Conservation (phyloP, 2,797 vertebrate genomes). For the Phrynocephalus vlangalii region DNA sequence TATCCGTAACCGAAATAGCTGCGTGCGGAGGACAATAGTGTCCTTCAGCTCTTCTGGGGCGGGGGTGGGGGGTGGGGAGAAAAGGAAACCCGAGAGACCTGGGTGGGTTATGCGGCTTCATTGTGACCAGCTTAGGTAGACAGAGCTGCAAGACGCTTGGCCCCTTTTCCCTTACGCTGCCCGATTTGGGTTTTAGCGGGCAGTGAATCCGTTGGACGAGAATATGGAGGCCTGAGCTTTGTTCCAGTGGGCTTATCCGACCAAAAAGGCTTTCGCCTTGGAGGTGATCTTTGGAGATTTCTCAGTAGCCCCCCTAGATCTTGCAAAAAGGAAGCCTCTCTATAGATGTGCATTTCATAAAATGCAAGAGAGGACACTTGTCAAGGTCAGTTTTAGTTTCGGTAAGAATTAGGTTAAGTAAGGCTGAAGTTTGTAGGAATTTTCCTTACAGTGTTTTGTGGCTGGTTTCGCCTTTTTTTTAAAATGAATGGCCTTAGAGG, state of each 20-base stretch:
- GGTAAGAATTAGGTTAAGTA: constrained; percentile 35
- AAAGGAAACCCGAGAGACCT: background rate
- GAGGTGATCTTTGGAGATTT: background rate
- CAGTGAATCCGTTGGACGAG: background rate
- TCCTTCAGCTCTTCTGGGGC: background rate
- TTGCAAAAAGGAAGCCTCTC: background rate
- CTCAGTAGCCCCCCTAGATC: no score
- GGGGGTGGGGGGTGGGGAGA: background rate
- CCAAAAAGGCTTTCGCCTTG: background rate
- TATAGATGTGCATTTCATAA: no score
- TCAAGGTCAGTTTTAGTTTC: constrained; percentile 41
- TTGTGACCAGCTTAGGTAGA: constrained; percentile 45
- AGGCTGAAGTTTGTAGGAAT: background rate
- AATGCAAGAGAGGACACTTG: background rate
- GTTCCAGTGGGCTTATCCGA: no score
- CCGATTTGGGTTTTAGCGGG: background rate
- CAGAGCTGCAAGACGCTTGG: constrained; percentile 59
- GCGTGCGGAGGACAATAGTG: background rate
- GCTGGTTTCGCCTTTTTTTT: background rate
- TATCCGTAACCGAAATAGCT: background rate
- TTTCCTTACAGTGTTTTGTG: background rate
- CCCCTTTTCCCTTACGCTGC: background rate
- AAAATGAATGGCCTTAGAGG: background rate
- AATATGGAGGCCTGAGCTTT: background rate
- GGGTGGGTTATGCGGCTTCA: constrained; percentile 8